Evolutionary conservation across 92 coral and sea anemone species (phyloP), one percentile per base, ranked within the genome.

Genomic region (Actinernus sp.): DNA sequence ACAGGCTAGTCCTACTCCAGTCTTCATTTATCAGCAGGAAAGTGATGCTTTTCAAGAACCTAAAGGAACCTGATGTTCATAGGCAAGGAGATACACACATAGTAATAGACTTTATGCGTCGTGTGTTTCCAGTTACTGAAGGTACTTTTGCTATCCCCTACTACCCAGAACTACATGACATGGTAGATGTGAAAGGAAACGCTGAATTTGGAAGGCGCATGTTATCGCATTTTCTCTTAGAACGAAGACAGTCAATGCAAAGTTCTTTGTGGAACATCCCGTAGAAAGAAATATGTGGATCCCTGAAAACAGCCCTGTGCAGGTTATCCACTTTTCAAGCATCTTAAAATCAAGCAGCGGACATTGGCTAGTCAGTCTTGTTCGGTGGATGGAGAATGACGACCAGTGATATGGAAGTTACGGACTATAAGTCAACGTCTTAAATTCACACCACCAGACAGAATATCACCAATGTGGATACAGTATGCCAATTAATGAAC

Each of bases 71-170:
- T 78, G 68, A 73, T 63, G 57, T 58, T 17, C 26, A 43, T 18
- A 40, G 47, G 13, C 58, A 66, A 31, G 53, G 13, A 28, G 28
- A 45, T 26, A 37, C 31, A 57, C 60, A 43, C 41, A 66, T 74
- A 41, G 44, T 86, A 21, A 39, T 86, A 14, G 92, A 80, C 63
- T 73, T 56, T 65, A 86, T 79, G 92, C 71, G 83, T 18, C 64
- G 92, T 21, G 63, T 73, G 4, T 86, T 79, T 73, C 87, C 81
- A 31, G 78, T 86, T 37, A 79, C 77, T 44, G 47, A 61, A 43
- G 87, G 83, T 55, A 78, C 83, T 41, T 83, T 86, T 59, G 78
- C 80, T n/a, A 59, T 70, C 29, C 81, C 87, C 50, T 73, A 79
- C 65, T 73, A 73, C 55, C 81, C 84, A 52, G 68, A 53, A 31